phyloP scores from a whole-genome alignment of 2,888 invertebrate genomes.

The Apodemia mormo region DNA sequence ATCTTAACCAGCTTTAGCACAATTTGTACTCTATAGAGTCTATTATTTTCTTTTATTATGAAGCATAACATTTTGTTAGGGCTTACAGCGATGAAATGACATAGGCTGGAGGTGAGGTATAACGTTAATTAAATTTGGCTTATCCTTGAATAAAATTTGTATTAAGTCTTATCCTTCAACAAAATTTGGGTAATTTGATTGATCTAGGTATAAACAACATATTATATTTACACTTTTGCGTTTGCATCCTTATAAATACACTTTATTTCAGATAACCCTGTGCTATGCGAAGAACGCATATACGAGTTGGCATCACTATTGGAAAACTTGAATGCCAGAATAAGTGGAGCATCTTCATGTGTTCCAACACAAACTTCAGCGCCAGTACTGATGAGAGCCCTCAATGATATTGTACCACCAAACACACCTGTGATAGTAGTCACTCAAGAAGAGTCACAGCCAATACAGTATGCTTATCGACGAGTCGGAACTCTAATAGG shows the following conservation, averaged over 20 bases:
- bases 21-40: no score
- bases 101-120: no score
- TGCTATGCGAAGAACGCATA: conserved; percentile 87
- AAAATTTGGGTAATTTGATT: no score
- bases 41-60: no score
- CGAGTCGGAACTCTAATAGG: conserved; percentile 66
- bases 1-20: no score
- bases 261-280: conserved; percentile 86
- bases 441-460: conserved; percentile 48
- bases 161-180: no score
- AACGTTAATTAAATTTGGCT: no score
- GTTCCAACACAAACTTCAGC: conserved; percentile 58
- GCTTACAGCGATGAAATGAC: no score
- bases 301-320: conserved; percentile 86
- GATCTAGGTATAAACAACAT: no score
- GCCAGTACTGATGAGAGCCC: conserved; percentile 59
- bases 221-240: neutral
- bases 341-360: conserved; percentile 85
- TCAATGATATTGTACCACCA: conserved; percentile 63
- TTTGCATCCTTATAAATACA: conserved; percentile 19
- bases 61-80: no score
- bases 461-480: conserved; percentile 55
- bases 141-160: no score
- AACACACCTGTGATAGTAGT: conserved; percentile 58
- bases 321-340: conserved; percentile 87